Percentiles rank a stretch among this genome's conserved stretches.
Evolutionary conservation across 2,888 invertebrate species (phyloP).

Genomic region (Chrysolina oricalcia): DNA sequence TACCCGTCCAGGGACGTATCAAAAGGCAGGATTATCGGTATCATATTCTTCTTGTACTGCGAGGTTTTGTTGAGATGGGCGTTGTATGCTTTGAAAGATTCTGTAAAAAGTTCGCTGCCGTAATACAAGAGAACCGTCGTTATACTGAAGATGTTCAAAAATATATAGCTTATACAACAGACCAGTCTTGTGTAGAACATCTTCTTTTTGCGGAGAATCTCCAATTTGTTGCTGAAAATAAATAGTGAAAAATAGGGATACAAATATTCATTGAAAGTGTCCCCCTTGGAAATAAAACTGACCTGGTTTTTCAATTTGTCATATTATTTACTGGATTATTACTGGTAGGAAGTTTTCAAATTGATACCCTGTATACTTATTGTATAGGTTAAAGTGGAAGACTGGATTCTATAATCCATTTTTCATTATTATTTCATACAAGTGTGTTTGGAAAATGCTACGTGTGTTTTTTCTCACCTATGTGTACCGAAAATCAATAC

Average conservation of each 20-base stretch:
- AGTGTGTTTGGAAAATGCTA: too few species aligned
- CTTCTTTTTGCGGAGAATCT: conserved; percentile 23
- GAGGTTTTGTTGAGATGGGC: conserved; percentile 44
- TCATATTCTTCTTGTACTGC: conserved; percentile 40
- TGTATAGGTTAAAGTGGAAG: too few species aligned
- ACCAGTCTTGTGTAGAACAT: conserved; percentile 33
- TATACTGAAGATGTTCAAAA: neutral
- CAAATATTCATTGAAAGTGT: too few species aligned
- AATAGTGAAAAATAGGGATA: neutral
- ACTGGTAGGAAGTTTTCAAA: too few species aligned
- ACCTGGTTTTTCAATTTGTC: too few species aligned
- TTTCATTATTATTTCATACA: too few species aligned
- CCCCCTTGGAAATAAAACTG: too few species aligned
- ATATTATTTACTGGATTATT: too few species aligned
- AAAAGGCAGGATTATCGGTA: conserved; percentile 45
- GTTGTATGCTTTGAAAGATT: conserved; percentile 42
- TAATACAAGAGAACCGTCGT: neutral
- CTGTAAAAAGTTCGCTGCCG: conserved; percentile 18
- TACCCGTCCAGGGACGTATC: conserved; percentile 50
- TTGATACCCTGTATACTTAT: too few species aligned
- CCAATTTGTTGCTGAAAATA: conserved; percentile 35
- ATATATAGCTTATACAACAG: conserved; percentile 22
- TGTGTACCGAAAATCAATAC: neutral
- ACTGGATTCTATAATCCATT: too few species aligned
- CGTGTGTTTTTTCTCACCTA: conserved; percentile 8